These are phyloP conservation scores for Alviniconcha strummeri DNA, from an alignment of 2,888 invertebrate genomes.

Conservation along the genomic window DNA sequence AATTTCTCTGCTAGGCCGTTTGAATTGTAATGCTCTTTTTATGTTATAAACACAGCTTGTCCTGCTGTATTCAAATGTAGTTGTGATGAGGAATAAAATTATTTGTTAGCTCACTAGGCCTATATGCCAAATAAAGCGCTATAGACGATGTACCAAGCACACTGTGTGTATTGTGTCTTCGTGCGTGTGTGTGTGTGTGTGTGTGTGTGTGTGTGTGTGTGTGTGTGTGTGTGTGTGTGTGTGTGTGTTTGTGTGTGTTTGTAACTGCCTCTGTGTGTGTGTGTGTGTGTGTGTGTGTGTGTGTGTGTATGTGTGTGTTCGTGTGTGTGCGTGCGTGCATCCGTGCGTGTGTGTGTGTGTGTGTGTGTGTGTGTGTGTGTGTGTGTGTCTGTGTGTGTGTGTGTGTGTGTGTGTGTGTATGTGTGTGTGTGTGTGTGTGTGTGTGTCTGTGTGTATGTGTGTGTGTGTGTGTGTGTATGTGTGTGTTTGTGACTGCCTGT, in stretches of 20 bases:
- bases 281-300: not conserved
- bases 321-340: slow-evolving; percentile 3
- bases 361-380: not conserved
- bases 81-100: not conserved
- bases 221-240: slow-evolving; percentile 7
- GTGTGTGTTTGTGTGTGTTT: not conserved
- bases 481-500: not conserved
- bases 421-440: slow-evolving; percentile 14
- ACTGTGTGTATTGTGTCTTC: not conserved
- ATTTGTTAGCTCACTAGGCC: not conserved
- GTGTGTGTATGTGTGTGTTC: slow-evolving; percentile 15
- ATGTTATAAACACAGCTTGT: not conserved
- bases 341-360: not conserved
- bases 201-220: not conserved
- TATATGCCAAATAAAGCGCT: not conserved
- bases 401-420: slow-evolving; percentile 5
- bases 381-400: not conserved
- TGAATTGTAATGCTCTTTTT: not conserved
- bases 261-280: not conserved
- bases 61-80: not conserved
- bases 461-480: not conserved
- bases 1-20: not conserved
- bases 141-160: not conserved
- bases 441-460: not conserved
- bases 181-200: slow-evolving; percentile 14